Evolutionary conservation across 2,888 invertebrate genomes (phyloP).

Genomic region (Rugalucina vietnamica): DNA sequence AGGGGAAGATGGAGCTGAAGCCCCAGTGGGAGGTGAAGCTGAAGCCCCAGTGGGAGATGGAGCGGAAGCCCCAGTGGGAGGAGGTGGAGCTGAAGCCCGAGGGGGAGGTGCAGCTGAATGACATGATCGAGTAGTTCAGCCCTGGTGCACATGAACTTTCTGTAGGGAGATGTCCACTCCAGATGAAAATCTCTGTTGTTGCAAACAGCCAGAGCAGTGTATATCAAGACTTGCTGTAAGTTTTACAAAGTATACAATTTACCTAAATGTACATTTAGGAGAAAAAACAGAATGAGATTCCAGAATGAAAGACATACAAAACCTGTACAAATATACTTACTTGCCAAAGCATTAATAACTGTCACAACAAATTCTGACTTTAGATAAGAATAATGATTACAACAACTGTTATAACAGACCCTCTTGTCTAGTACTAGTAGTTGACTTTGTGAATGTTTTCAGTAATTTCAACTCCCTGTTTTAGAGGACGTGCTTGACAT

Average conservation of each 20-base stretch:
- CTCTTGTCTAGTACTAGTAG: not conserved
- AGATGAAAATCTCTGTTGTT: not conserved
- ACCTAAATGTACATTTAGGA: not conserved
- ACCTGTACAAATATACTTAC: no score
- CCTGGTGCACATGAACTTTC: not conserved
- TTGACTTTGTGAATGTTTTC: not conserved
- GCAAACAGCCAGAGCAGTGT: not conserved
- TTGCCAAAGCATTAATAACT: not conserved
- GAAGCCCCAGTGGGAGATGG: no score
- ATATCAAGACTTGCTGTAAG: not conserved
- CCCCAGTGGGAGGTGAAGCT: no score
- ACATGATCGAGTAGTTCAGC: no score
- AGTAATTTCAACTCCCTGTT: conserved; percentile 36
- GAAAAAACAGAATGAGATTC: no score
- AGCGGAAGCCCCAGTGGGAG: not conserved
- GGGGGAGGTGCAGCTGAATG: no score
- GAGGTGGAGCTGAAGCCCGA: no score
- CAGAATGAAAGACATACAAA: no score
- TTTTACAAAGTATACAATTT: not conserved
- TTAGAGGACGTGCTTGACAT: conserved; percentile 37
- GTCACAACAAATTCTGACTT: not conserved
- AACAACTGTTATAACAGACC: not conserved
- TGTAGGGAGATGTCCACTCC: not conserved
- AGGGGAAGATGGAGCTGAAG: no score
- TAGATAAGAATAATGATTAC: not conserved